These are phyloP conservation scores for Protobothrops mucrosquamatus DNA, from an alignment of 2,113 vertebrate species.

Conservation along the genomic window DNA sequence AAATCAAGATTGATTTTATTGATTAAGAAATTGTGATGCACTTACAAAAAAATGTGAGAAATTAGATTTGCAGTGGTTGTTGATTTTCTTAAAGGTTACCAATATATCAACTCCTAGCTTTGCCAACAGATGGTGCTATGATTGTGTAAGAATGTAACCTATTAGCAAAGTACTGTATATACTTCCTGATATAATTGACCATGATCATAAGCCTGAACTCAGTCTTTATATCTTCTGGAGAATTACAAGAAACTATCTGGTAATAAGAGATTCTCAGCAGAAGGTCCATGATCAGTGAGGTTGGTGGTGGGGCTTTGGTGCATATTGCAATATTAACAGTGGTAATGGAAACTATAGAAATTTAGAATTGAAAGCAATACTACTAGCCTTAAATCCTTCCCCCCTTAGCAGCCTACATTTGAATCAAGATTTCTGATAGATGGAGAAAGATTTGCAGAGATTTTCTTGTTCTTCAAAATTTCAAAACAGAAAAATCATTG, in stretches of 20 bases:
- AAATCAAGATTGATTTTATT: background rate
- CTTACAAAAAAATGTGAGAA: background rate
- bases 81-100: background rate
- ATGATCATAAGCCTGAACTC: background rate
- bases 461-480: background rate
- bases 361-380: background rate
- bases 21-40: background rate
- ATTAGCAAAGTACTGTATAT: background rate
- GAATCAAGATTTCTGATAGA: background rate
- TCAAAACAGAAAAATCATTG: background rate
- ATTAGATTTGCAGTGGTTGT: background rate
- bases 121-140: slow-evolving; percentile 20
- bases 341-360: background rate
- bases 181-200: background rate
- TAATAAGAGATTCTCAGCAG: background rate
- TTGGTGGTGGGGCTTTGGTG: background rate
- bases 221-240: background rate
- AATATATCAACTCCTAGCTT: background rate
- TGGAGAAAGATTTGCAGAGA: background rate
- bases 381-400: background rate
- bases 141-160: background rate
- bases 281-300: background rate
- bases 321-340: background rate
- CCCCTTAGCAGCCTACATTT: background rate
- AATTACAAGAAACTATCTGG: background rate